Evolutionary conservation across 2,797 vertebrate genomes (phyloP).

Genomic region (Gila robusta): DNA sequence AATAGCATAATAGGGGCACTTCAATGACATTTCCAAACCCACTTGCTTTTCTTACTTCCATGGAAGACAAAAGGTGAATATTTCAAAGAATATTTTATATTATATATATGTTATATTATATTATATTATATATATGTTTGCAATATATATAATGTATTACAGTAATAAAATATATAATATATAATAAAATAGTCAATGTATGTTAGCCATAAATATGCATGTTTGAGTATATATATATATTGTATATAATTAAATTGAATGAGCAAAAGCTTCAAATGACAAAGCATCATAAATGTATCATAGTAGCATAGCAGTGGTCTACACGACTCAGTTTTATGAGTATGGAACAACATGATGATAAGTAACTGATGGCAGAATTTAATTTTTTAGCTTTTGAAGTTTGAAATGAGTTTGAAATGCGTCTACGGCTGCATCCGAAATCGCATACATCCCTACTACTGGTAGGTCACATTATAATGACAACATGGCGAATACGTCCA

Average conservation of each 20-base stretch:
- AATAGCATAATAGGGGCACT: no score
- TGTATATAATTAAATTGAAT: no score
- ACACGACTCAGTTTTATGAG: background rate
- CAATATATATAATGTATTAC: background rate
- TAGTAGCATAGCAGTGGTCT: background rate
- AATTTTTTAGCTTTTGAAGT: background rate
- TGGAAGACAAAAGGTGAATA: background rate
- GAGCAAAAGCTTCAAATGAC: no score
- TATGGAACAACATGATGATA: background rate
- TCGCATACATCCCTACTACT: no score
- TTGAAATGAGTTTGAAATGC: background rate
- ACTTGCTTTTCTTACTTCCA: background rate
- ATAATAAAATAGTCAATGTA: background rate
- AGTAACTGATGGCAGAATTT: background rate
- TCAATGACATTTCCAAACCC: background rate
- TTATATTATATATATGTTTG: background rate
- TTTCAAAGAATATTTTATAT: no score
- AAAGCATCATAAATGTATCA: background rate
- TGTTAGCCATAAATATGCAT: background rate
- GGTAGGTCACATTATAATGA: no score
- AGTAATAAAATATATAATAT: no score
- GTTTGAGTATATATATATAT: background rate
- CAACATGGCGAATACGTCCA: no score
- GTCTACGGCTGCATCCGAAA: background rate
- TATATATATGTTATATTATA: background rate